Evolutionary conservation across 1,140 invertebrate genomes (phyloP).

Genomic region (Conopomorpha cramerella): DNA sequence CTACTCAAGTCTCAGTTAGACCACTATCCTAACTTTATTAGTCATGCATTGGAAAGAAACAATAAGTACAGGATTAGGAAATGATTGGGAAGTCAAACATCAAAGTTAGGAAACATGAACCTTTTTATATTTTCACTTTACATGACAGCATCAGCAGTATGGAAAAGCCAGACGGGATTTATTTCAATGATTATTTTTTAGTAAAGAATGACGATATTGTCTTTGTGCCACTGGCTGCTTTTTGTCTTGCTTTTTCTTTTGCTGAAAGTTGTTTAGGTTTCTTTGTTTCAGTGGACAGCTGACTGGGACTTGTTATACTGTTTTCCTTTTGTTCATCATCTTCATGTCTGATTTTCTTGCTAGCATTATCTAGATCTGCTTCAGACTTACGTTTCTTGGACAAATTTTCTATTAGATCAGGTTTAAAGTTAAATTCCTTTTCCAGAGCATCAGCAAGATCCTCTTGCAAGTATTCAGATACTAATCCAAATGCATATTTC

Average conservation of each 20-base stretch:
- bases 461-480: conserved; percentile 71
- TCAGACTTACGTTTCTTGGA: conserved; percentile 66
- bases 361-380: conserved; percentile 17
- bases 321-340: conserved; percentile 13
- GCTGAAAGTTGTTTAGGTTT: conserved; percentile 40
- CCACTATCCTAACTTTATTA: too few relatives aligned
- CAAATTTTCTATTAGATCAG: conserved; percentile 52
- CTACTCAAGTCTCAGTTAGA: too few relatives aligned
- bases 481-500: conserved; percentile 70
- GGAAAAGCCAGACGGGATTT: too few relatives aligned
- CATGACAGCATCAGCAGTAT: too few relatives aligned
- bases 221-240: conserved; percentile 74
- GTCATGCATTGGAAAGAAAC: too few relatives aligned
- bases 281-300: conserved; percentile 25
- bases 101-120: too few relatives aligned
- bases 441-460: conserved; percentile 66
- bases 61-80: too few relatives aligned
- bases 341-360: conserved; percentile 38
- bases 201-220: conserved; percentile 75
- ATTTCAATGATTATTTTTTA: conserved; percentile 50
- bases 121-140: too few relatives aligned
- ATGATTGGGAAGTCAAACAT: too few relatives aligned
- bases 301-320: conserved; percentile 11
- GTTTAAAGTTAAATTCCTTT: conserved; percentile 65
- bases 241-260: conserved; percentile 74